Evolutionary conservation across 2,797 vertebrate species (phyloP).

Genomic region (Mastacembelus armatus): DNA sequence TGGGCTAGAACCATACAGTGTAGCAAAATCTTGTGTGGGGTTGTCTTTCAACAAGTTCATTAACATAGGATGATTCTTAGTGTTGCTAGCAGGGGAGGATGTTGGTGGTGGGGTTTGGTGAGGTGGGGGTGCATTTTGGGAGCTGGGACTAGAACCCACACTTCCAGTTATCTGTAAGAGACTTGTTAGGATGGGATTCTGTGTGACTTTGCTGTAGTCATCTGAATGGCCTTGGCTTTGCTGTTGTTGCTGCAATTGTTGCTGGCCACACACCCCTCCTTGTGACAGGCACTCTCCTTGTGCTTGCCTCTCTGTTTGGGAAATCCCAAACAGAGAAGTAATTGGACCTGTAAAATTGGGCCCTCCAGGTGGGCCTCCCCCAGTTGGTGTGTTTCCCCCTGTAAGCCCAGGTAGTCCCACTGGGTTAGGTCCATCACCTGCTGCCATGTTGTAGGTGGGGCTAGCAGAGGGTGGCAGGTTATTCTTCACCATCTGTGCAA

Average conservation of each 20-base stretch:
- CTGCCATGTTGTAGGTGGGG: constrained; percentile 94
- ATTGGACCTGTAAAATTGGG: constrained; percentile 90
- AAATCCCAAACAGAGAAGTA: constrained; percentile 90
- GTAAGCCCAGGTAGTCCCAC: constrained; percentile 90
- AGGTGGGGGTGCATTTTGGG: constrained; percentile 87
- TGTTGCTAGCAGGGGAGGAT: constrained; percentile 98
- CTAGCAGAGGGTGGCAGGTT: constrained; percentile 96
- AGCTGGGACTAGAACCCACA: constrained; percentile 94
- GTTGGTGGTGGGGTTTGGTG: constrained; percentile 96
- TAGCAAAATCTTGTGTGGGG: constrained; percentile 95
- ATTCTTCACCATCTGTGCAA: constrained; percentile 99
- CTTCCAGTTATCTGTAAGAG: constrained; percentile 96
- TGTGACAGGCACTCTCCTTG: constrained; percentile 78
- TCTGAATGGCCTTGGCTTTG: constrained; percentile 87
- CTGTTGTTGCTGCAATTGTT: constrained; percentile 78
- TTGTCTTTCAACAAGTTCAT: constrained; percentile 99
- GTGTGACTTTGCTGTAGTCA: constrained; percentile 98
- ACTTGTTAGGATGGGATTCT: constrained; percentile 98
- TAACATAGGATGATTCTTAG: constrained; percentile 99
- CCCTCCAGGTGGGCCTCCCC: constrained; percentile 71
- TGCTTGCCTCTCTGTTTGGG: constrained; percentile 82
- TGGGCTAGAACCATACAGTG: constrained; percentile 92
- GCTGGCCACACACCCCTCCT: constrained; percentile 73
- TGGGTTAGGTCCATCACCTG: constrained; percentile 84
- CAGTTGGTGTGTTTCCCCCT: constrained; percentile 89